Percentiles rank a stretch among this genome's conserved stretches.
Evolutionary conservation across 2,888 invertebrate genomes (phyloP).

Genomic region (Pelosia muscerda): DNA sequence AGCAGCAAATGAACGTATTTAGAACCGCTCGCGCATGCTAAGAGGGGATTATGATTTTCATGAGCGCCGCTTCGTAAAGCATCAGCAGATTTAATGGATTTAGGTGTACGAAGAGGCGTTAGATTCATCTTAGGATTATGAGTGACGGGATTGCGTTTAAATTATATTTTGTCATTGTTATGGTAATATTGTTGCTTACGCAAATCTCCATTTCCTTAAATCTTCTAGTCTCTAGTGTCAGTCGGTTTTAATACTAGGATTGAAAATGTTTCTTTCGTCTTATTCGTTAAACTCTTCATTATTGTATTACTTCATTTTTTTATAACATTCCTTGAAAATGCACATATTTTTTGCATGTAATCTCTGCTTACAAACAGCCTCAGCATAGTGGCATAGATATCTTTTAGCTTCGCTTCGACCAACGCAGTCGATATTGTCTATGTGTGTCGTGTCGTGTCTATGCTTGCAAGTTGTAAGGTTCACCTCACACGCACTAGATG

Average conservation of each 20-base stretch:
- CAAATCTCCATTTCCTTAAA: background rate
- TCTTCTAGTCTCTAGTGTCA: constrained; percentile 1
- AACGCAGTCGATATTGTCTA: too few species aligned
- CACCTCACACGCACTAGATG: background rate
- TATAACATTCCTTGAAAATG: too few species aligned
- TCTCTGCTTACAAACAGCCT: too few species aligned
- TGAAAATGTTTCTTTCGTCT: background rate
- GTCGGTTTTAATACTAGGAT: background rate
- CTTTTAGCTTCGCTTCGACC: too few species aligned
- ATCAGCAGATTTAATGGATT: constrained; percentile 26
- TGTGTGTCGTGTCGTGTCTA: too few species aligned
- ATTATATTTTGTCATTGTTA: constrained; percentile 30
- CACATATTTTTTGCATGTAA: too few species aligned
- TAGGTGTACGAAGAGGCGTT: constrained; percentile 19
- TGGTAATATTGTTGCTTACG: constrained; percentile 20
- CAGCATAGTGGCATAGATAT: too few species aligned
- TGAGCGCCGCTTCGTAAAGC: constrained; percentile 19
- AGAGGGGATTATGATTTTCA: constrained; percentile 29
- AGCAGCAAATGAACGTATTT: constrained; percentile 24
- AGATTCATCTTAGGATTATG: constrained; percentile 22
- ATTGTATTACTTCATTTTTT: background rate
- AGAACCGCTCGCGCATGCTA: constrained; percentile 24
- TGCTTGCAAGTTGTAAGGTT: background rate
- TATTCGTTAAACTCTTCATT: background rate
- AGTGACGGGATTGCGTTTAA: constrained; percentile 26